Base-by-base conservation (phyloP, 2,888 invertebrate genomes). In the Punctoribates punctum region DNA sequence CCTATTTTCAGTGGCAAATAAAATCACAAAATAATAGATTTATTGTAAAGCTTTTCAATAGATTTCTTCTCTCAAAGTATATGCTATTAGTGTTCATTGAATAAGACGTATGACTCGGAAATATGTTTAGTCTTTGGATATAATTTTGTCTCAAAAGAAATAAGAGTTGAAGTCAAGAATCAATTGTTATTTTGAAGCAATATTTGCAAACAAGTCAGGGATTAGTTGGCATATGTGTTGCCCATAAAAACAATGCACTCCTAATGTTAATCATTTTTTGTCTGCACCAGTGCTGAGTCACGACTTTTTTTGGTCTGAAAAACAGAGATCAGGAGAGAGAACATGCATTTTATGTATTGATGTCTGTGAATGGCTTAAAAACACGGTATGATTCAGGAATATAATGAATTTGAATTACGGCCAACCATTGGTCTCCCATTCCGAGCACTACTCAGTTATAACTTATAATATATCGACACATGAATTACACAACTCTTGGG, bases 241-340 rank as follows among this genome's bases (percentile, higher is more conserved):
- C 2, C 6, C 51, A 51, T 20, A 51, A 57, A 57, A 57, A 57
- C 57, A 57, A 57, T 57, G 51, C 20, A 20, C 20, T 51, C 20
- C 51, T 20, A 51, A 51, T 29, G 70, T 42, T 70, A 70, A 70
- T 70, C 38, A 70, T 20, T 38, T 65, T 65, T 65, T 20, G 70
- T 38, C 46, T 38, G n/a, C 42, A 42, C 42, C 42, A 17, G 15
- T 38, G 38, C 70, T 70, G 70, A 70, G 70, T 70, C 70, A 70
- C 70, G 70, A 70, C 38, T 70, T 62, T 34, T 29, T 60, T 60
- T 34, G 17, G 65, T n/a, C 70, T 29, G 8, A 70, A 70, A 70
- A 70, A 70, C 42, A 42, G 1, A 27, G 65, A 29, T 46, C 70
- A 70, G 4, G 29, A 29, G 65, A 23, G 17, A 6, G 8, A 54